These are phyloP conservation scores for Nothobranchius kuhntae DNA, from an alignment of 2,113 vertebrate genomes.

Conservation along the genomic window DNA sequence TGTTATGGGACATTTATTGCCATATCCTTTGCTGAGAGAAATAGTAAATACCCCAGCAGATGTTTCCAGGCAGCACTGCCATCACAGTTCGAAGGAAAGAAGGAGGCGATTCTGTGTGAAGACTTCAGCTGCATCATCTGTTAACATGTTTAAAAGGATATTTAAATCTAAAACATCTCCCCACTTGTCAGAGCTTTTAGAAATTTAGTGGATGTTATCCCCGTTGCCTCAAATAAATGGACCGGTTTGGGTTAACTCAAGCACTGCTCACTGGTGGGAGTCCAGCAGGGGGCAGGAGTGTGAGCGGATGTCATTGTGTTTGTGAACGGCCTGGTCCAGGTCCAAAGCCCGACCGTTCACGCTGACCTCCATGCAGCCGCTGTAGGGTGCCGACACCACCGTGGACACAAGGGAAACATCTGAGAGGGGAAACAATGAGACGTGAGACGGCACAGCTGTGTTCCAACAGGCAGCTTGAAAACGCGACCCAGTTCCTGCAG, in stretches of 20 bases:
- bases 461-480: too few species aligned
- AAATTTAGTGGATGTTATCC: slow-evolving; percentile 35
- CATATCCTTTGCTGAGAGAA: slow-evolving; percentile 27
- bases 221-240: slow-evolving; percentile 50
- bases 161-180: slow-evolving; percentile 49
- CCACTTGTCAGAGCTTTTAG: slow-evolving; percentile 38
- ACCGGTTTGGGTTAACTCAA: slow-evolving; percentile 28
- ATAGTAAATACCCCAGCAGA: slow-evolving; percentile 37
- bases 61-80: slow-evolving; percentile 40
- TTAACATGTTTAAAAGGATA: slow-evolving; percentile 8
- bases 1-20: slow-evolving; percentile 40
- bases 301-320: slow-evolving; percentile 91
- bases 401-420: slow-evolving; percentile 89
- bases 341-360: slow-evolving; percentile 83
- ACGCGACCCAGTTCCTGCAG: too few species aligned
- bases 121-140: slow-evolving; percentile 34
- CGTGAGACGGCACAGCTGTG: background rate
- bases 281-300: slow-evolving; percentile 91
- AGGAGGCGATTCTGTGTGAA: slow-evolving; percentile 11
- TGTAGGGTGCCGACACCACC: slow-evolving; percentile 88
- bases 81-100: slow-evolving; percentile 48
- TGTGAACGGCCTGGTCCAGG: slow-evolving; percentile 88
- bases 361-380: slow-evolving; percentile 89
- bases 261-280: slow-evolving; percentile 56
- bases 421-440: slow-evolving; percentile 59